These are phyloP conservation scores for Peromyscus attwateri DNA, from an alignment of 2,797 vertebrate species.

Conservation along the genomic window DNA sequence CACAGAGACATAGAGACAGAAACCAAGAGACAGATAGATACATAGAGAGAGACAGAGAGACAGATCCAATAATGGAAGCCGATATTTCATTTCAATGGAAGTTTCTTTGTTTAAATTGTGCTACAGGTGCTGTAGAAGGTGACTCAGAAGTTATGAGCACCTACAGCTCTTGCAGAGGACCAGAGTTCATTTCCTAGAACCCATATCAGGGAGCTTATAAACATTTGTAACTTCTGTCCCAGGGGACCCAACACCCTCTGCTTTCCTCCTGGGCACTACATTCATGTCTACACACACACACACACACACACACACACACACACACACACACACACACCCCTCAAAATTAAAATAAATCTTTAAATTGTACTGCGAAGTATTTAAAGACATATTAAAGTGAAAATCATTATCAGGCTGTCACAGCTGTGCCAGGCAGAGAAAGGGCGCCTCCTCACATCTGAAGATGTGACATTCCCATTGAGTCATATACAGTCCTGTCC, in stretches of 20 bases:
- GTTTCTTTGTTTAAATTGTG: background rate
- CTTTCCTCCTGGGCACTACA: too few relatives aligned
- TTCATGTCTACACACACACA: too few relatives aligned
- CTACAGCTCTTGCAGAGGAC: background rate
- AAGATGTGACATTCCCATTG: background rate
- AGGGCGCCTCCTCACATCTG: rapidly evolving
- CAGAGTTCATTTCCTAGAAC: background rate
- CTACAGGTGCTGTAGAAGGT: background rate
- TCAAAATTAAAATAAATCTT: background rate
- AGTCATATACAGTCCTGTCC: background rate
- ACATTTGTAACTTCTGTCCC: background rate
- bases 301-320: too few relatives aligned
- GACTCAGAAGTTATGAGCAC: background rate
- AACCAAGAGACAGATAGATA: background rate
- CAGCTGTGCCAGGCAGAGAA: background rate
- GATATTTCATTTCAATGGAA: background rate
- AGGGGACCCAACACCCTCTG: too few relatives aligned
- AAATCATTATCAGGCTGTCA: background rate
- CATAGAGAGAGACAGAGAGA: background rate
- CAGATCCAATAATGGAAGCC: background rate
- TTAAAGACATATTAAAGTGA: slow-evolving; percentile 4
- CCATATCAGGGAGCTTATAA: background rate
- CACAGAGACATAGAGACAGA: background rate
- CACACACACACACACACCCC: background rate
- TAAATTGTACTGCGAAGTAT: background rate